These are phyloP conservation scores for Pelusios castaneus DNA, from an alignment of 2,113 vertebrate species.

Conservation along the genomic window DNA sequence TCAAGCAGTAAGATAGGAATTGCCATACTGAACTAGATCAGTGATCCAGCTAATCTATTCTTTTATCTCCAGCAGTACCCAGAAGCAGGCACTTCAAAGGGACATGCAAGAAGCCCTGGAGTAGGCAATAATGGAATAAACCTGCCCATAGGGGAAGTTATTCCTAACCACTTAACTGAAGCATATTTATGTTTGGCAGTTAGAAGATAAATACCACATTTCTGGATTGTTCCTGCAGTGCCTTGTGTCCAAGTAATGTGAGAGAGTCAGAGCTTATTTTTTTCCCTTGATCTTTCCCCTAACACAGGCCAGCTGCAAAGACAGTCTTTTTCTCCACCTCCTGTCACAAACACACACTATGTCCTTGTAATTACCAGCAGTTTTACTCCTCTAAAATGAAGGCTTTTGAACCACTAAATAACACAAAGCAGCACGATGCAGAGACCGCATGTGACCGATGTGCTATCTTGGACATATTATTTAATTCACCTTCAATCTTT, in stretches of 20 bases:
- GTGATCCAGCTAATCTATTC: background rate
- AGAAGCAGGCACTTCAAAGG: background rate
- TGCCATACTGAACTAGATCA: background rate
- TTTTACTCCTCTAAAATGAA: background rate
- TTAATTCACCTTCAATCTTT: background rate
- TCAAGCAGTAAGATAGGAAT: background rate
- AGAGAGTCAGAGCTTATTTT: background rate
- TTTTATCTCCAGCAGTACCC: background rate
- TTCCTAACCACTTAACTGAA: background rate
- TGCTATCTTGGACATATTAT: background rate
- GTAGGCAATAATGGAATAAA: background rate
- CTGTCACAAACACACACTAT: background rate
- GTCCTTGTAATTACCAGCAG: background rate
- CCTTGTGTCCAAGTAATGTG: background rate
- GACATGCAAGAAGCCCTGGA: background rate
- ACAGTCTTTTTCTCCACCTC: background rate
- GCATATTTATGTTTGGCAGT: background rate
- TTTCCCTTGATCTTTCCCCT: background rate
- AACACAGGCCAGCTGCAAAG: background rate
- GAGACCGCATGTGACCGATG: background rate
- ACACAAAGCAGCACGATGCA: background rate
- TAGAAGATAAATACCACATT: background rate
- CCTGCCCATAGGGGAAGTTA: background rate
- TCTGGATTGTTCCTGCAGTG: background rate
- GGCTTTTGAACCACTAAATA: background rate